Conservation (phyloP, 2,113 vertebrate genomes). For the Danionella cerebrum region DNA sequence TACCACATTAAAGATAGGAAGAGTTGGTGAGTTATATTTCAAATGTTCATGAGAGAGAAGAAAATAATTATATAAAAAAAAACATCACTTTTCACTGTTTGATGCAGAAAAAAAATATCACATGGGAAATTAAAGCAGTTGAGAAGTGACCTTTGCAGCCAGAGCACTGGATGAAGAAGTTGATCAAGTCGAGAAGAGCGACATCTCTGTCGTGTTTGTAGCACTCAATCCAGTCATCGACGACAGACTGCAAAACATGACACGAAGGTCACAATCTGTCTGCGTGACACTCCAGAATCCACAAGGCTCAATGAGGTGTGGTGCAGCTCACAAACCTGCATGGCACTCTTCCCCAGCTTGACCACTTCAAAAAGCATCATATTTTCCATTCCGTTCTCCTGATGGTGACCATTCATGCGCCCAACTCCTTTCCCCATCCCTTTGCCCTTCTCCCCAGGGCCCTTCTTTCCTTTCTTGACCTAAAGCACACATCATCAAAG, state of each 20-base stretch:
- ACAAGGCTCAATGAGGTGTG: background rate
- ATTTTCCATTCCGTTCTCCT: slow-evolving; percentile 99
- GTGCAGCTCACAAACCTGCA: slow-evolving; percentile 75
- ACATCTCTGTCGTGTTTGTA: slow-evolving; percentile 97
- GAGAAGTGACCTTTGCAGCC: slow-evolving; percentile 94
- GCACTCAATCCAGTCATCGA: slow-evolving; percentile 99
- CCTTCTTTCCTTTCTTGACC: slow-evolving; percentile 92
- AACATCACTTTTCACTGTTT: too few relatives aligned
- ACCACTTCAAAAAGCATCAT: slow-evolving; percentile 99
- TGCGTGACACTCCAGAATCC: background rate
- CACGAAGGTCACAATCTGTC: background rate
- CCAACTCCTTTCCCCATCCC: slow-evolving; percentile 66
- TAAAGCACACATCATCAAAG: background rate
- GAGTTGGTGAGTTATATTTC: too few relatives aligned
- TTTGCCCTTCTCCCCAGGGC: slow-evolving; percentile 84
- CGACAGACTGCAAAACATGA: slow-evolving; percentile 78
- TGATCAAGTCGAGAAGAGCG: slow-evolving; percentile 97
- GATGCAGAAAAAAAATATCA: background rate
- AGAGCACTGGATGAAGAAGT: slow-evolving; percentile 99
- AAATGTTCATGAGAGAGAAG: too few relatives aligned
- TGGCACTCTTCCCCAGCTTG: slow-evolving; percentile 96
- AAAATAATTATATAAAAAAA: too few relatives aligned
- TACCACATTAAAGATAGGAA: too few relatives aligned
- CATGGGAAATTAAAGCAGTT: background rate
- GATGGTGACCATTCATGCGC: slow-evolving; percentile 97